These are phyloP conservation scores for Drosophila busckii DNA, from an alignment of 1,140 invertebrate genomes.

Conservation along the genomic window DNA sequence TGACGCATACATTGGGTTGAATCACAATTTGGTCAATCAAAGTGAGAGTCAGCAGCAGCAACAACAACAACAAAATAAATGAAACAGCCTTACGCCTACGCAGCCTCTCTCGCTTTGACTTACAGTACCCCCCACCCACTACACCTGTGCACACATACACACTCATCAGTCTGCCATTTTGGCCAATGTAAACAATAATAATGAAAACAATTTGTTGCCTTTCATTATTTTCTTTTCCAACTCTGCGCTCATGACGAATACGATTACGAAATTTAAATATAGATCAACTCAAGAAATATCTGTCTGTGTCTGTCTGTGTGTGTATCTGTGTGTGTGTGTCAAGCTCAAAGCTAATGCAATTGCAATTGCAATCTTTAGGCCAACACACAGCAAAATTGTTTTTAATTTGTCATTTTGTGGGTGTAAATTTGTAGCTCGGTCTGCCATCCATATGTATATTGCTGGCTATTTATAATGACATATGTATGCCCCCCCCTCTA, in stretches of 20 bases:
- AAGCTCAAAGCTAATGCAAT: constrained; percentile 28
- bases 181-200: constrained; percentile 35
- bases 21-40: constrained; percentile 31
- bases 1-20: constrained; percentile 37
- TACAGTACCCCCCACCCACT: background rate
- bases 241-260: constrained; percentile 50
- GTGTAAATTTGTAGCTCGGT: too few species aligned
- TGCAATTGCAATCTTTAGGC: constrained; percentile 13
- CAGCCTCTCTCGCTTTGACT: background rate
- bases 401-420: constrained; percentile 4
- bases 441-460: constrained; percentile 11
- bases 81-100: constrained; percentile 28
- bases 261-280: constrained; percentile 62
- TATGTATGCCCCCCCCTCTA: constrained; percentile 24
- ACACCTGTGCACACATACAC: constrained; percentile 29
- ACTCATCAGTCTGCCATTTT: constrained; percentile 31
- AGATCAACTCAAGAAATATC: constrained; percentile 16
- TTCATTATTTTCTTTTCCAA: constrained; percentile 40
- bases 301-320: background rate
- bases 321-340: constrained; percentile 6
- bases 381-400: background rate
- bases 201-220: constrained; percentile 38
- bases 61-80: constrained; percentile 20
- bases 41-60: constrained; percentile 12
- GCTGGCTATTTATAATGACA: constrained; percentile 63